These are phyloP conservation scores for Achlya flavicornis DNA, from an alignment of 2,888 invertebrate genomes.

Conservation along the genomic window DNA sequence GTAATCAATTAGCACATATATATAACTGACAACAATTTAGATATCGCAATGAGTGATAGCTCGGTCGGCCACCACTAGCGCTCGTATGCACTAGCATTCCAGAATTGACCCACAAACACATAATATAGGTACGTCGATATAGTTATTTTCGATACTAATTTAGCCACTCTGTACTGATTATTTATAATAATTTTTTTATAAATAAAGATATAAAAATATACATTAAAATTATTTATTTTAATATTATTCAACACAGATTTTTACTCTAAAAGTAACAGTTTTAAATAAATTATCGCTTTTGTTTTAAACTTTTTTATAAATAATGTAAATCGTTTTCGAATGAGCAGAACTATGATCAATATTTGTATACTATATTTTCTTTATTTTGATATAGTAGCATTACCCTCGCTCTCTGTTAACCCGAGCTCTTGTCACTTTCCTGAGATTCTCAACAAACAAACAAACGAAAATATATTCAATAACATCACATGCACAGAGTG, in stretches of 20 bases:
- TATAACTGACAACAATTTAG: neutral
- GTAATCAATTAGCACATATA: neutral
- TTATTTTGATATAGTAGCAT: conserved; percentile 25
- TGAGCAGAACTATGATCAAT: conserved; percentile 41
- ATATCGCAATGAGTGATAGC: neutral
- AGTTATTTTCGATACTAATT: conserved; percentile 54
- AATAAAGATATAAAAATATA: conserved; percentile 81
- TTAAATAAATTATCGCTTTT: conserved; percentile 53
- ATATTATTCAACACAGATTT: conserved; percentile 74
- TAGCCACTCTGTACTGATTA: conserved; percentile 58
- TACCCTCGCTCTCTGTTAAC: conserved; percentile 31
- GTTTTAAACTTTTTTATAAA: conserved; percentile 28
- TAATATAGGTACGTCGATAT: conserved; percentile 30
- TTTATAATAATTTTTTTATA: conserved; percentile 73
- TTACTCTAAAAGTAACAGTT: conserved; percentile 70
- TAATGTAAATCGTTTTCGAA: conserved; percentile 39
- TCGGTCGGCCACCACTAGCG: neutral
- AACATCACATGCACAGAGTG: conserved; percentile 28
- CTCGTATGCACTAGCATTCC: conserved; percentile 24
- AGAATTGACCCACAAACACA: conserved; percentile 26
- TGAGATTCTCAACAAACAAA: conserved; percentile 65
- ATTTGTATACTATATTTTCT: conserved; percentile 23
- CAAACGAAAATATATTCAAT: conserved; percentile 17
- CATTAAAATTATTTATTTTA: conserved; percentile 73
- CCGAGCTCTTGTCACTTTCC: conserved; percentile 44